Conservation (phyloP, 2,797 vertebrate genomes). For the Sebastes glaucus region DNA sequence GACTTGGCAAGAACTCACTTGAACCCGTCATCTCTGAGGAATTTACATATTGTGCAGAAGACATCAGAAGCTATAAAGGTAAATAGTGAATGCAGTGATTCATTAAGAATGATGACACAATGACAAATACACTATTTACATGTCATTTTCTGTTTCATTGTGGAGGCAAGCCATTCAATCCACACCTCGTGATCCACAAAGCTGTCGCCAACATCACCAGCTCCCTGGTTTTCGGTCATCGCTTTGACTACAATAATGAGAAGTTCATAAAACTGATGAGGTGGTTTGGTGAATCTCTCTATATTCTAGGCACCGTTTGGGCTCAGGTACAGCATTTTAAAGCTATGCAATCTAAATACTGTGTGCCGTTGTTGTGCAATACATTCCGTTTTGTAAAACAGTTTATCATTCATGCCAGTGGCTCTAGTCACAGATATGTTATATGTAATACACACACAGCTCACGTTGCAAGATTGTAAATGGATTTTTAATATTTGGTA, state of each 20-base stretch:
- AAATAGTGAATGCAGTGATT: fast-evolving
- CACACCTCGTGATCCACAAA: slow-evolving; percentile 65
- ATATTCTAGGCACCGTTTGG: slow-evolving; percentile 17
- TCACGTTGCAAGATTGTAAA: neutral
- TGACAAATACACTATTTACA: neutral
- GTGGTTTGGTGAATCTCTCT: fast-evolving
- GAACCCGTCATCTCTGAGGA: slow-evolving; percentile 73
- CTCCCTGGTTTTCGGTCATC: slow-evolving; percentile 77
- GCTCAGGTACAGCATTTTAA: slow-evolving; percentile 25
- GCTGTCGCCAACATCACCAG: slow-evolving; percentile 80
- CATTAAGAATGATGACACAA: neutral
- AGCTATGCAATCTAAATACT: neutral
- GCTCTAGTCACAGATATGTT: neutral
- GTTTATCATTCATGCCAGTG: neutral
- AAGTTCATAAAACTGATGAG: slow-evolving; percentile 22
- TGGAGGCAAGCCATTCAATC: slow-evolving; percentile 79
- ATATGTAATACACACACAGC: neutral
- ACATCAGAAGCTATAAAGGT: slow-evolving; percentile 35
- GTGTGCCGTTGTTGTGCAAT: neutral
- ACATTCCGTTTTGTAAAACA: neutral
- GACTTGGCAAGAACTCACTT: slow-evolving; percentile 68
- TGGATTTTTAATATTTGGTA: too few species aligned
- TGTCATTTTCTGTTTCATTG: neutral
- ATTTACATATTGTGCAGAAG: slow-evolving; percentile 25
- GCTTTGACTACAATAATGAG: slow-evolving; percentile 70